phyloP scores from a whole-genome alignment of 2,888 invertebrate genomes.

The Idaea aversata region DNA sequence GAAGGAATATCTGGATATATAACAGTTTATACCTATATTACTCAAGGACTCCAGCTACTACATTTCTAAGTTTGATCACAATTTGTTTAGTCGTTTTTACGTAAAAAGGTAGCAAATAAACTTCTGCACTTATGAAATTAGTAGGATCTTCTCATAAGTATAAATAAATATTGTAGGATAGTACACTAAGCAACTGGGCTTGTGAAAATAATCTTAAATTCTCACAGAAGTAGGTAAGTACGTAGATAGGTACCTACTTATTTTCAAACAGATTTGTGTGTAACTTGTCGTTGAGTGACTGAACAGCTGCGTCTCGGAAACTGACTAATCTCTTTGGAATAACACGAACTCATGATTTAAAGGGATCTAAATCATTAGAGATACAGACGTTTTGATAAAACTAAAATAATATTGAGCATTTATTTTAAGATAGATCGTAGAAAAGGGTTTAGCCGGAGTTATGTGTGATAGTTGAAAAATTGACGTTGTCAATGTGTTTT shows the following conservation, averaged over 20 bases:
- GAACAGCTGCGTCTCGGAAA: neutral
- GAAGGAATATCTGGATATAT: too few relatives aligned
- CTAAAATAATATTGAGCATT: neutral
- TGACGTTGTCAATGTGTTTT: too few relatives aligned
- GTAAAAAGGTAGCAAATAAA: too few relatives aligned
- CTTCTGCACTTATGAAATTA: too few relatives aligned
- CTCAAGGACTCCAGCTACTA: too few relatives aligned
- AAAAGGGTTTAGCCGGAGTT: neutral
- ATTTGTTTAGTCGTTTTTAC: too few relatives aligned
- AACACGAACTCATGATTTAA: conserved; percentile 1
- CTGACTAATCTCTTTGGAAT: conserved; percentile 1
- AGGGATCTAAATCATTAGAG: neutral
- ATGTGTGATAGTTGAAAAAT: too few relatives aligned
- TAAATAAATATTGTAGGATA: too few relatives aligned
- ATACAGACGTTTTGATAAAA: neutral
- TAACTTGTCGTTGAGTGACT: conserved; percentile 1
- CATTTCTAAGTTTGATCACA: too few relatives aligned
- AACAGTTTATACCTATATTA: too few relatives aligned
- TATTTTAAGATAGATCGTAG: neutral
- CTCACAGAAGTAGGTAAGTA: neutral
- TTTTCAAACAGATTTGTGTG: neutral
- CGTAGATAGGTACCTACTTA: neutral
- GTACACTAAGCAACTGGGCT: too few relatives aligned
- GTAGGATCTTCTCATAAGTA: too few relatives aligned
- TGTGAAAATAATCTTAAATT: neutral